Evolutionary conservation across 2,888 invertebrate species (phyloP).

Genomic region (Nysson spinosus): DNA sequence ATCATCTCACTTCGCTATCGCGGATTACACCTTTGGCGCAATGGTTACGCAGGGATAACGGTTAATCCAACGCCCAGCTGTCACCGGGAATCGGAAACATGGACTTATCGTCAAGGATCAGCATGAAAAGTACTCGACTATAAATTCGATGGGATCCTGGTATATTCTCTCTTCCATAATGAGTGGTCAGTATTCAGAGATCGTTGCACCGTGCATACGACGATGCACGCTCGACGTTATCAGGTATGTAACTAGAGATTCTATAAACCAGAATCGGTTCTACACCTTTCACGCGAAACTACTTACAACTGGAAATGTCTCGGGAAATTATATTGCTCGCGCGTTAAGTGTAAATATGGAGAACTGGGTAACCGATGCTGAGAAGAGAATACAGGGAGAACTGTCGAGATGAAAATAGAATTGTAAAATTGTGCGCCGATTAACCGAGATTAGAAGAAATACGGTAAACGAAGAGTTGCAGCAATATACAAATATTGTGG

Average conservation of each 20-base stretch:
- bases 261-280: conserved; percentile 2
- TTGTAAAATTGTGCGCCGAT: no score
- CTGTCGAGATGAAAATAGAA: no score
- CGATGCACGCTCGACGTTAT: conserved; percentile 8
- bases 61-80: conserved; percentile 32
- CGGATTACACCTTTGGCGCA: conserved; percentile 4
- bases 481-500: no score
- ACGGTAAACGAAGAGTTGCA: no score
- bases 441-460: no score
- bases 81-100: conserved; percentile 30
- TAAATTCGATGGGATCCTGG: conserved; percentile 18
- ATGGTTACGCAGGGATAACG: conserved; percentile 21
- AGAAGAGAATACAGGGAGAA: no score
- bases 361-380: no score
- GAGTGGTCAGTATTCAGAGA: conserved; percentile 13
- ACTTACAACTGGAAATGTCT: not conserved
- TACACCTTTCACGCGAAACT: not conserved
- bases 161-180: conserved; percentile 15
- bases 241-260: conserved; percentile 5
- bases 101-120: conserved; percentile 33
- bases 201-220: not conserved
- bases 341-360: not conserved
- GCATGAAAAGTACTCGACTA: conserved; percentile 1
- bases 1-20: conserved; percentile 3
- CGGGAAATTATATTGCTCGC: not conserved